Base-by-base conservation (phyloP, 1,140 invertebrate species). In the Eumaeus atala region DNA sequence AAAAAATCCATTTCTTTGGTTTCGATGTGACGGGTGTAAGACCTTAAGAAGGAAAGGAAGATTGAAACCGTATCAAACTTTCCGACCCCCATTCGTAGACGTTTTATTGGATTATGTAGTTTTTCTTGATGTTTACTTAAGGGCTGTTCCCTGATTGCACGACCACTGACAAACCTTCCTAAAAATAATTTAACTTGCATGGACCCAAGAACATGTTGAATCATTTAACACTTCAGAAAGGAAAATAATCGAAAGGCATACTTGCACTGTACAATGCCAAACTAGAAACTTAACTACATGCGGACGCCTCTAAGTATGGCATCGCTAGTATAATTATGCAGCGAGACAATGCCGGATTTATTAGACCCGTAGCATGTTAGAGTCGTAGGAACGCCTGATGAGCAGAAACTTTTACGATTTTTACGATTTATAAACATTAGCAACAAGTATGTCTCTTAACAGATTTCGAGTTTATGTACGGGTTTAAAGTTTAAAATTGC, bases 51-150 rank as follows among this genome's bases (percentile, higher is more conserved):
- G 63, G 63, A 11, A 0, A 34, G 48, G 0, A 62, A 66, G 34
- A 59, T 48, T 5, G 16, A 36, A 21, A 56, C 59, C 0, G 47
- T 66, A 9, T 36, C 34, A 11, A 48, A 55, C 0, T 62, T 62
- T 42, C 56, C 56, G 1, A 37, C 5, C 8, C 63, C 54, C 7
- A n/a, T n/a, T 35, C 57, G 57, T 34, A 48, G 57, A 38, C 52
- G 48, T 8, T 66, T 65, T 42, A n/a, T 61, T 4, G 65, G 65
- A 11, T 35, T 67, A 0, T 38, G 56, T 3, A 58, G 58, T 36
- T 64, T 60, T 48, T 64, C 60, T 17, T 35, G 62, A 6, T 38
- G 64, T n/a, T 67, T 67, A 48, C 51, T 63, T 4, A 36, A 37
- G 9, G 36, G 51, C n/a, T 66, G 59, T 51, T 57, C 64, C 2